Conservation (phyloP, 1,140 invertebrate genomes). For the Phymastichus coffea region DNA sequence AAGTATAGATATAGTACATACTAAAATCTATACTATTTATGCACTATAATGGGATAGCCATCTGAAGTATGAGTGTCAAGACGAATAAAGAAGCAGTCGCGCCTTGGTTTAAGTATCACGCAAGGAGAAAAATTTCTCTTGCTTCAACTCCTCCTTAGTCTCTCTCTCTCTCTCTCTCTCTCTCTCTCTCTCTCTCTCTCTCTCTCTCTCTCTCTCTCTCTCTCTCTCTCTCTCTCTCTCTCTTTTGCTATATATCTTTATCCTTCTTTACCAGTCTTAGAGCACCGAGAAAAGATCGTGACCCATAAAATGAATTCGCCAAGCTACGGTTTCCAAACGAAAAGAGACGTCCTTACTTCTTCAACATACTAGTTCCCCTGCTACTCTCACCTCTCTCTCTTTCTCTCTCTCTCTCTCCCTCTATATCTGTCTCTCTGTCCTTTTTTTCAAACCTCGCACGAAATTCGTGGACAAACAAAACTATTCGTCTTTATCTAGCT, state of each 20-base stretch:
- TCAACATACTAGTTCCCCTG: slow-evolving; percentile 8
- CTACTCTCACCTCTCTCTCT: neutral
- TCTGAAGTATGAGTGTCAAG: too few species aligned
- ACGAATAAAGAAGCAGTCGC: too few species aligned
- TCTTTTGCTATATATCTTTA: too few species aligned
- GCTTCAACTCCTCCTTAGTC: too few species aligned
- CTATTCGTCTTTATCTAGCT: slow-evolving; percentile 32
- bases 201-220: neutral
- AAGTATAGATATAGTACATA: too few species aligned
- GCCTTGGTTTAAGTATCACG: too few species aligned
- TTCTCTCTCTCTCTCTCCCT: neutral
- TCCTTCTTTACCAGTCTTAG: neutral
- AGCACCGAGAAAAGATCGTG: slow-evolving; percentile 12
- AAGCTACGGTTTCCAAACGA: slow-evolving; percentile 21
- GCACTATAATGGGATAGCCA: too few species aligned
- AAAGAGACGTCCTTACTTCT: slow-evolving; percentile 12
- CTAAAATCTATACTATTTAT: too few species aligned
- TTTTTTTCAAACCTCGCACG: neutral
- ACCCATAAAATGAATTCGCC: slow-evolving; percentile 23
- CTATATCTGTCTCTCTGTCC: neutral
- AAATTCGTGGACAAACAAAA: slow-evolving; percentile 27
- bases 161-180: neutral
- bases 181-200: neutral
- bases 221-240: neutral
- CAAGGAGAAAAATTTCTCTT: too few species aligned